These are phyloP conservation scores for Laterallus jamaicensis DNA, from an alignment of 2,113 vertebrate genomes.

Conservation along the genomic window DNA sequence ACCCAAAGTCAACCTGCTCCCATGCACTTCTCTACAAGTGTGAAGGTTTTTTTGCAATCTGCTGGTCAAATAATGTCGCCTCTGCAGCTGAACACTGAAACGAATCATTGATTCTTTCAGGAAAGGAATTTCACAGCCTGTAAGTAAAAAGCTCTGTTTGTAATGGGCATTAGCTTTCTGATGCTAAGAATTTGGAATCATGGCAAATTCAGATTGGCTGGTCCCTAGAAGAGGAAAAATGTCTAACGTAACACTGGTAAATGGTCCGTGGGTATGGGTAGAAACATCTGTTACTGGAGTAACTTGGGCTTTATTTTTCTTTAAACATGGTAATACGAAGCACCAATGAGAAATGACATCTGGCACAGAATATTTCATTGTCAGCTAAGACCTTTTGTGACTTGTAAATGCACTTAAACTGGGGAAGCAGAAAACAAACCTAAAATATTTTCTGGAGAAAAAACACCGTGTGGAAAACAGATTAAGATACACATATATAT, in stretches of 20 bases:
- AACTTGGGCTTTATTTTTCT: constrained; percentile 12
- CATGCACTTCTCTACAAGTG: neutral
- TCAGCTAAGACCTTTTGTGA: constrained; percentile 1
- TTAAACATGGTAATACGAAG: neutral
- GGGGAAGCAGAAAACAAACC: neutral
- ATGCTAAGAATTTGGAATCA: neutral
- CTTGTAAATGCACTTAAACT: neutral
- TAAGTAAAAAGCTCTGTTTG: neutral
- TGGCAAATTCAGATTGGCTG: neutral
- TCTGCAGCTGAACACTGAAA: neutral
- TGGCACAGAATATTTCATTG: constrained; percentile 10
- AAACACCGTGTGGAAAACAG: neutral
- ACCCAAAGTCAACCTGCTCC: neutral
- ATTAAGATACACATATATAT: neutral
- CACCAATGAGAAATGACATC: constrained; percentile 6
- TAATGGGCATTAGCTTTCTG: neutral
- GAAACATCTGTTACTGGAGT: constrained; percentile 41
- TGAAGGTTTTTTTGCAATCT: neutral
- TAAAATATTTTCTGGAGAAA: neutral
- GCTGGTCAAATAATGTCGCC: neutral
- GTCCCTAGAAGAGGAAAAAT: neutral
- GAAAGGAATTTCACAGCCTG: neutral
- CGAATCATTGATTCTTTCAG: neutral
- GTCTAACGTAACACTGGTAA: neutral
- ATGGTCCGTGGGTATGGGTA: neutral